phyloP scores from a whole-genome alignment of 2,797 vertebrate species.

The Pogonophryne albipinna region DNA sequence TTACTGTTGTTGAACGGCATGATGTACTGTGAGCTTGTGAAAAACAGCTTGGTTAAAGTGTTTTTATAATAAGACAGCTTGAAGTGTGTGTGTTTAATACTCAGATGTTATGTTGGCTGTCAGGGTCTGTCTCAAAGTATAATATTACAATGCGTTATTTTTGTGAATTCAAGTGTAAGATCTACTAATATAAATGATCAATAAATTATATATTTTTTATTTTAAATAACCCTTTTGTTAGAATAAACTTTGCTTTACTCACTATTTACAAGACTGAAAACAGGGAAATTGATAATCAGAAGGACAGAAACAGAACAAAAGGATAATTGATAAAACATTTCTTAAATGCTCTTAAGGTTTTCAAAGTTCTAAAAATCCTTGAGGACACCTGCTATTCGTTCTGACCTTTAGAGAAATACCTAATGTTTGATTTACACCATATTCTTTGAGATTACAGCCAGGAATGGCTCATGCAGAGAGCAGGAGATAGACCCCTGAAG shows the following conservation, averaged over 20 bases:
- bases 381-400: conserved; percentile 54
- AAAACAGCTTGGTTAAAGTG: conserved; percentile 16
- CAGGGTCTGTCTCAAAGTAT: neutral
- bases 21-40: neutral
- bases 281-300: neutral
- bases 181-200: neutral
- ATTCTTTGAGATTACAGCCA: conserved; percentile 64
- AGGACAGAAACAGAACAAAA: neutral
- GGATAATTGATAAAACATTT: conserved; percentile 3
- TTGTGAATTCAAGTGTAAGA: neutral
- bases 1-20: neutral
- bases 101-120: neutral
- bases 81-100: neutral
- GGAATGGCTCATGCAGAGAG: conserved; percentile 51
- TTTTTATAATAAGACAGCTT: conserved; percentile 7
- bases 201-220: neutral
- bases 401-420: conserved; percentile 50
- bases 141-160: neutral
- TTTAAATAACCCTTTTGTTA: neutral
- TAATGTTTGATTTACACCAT: conserved; percentile 60
- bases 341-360: conserved; percentile 5
- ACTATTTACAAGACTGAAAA: neutral
- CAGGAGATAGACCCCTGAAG: conserved; percentile 69
- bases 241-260: neutral
- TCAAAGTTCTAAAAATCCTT: neutral